Evolutionary conservation across 1,140 invertebrate genomes (phyloP), one percentile per base, ranked within the genome.

Genomic region (Probaryconus sp.): DNA sequence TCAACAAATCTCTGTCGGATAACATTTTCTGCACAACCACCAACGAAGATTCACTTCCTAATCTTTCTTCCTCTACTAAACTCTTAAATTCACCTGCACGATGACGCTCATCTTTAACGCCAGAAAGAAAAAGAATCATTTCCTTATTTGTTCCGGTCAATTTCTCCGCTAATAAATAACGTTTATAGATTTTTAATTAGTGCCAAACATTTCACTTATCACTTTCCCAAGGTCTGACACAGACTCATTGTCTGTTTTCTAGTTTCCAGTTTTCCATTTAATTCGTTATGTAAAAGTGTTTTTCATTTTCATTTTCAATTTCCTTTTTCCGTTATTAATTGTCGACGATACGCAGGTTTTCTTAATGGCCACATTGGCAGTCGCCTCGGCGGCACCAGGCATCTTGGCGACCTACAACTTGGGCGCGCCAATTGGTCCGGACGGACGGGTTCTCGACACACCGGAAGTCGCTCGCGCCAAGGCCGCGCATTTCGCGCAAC

Each of bases 401-500:
- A 77, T 76, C 24, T 33, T 58, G 24, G 20, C 48, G 4, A 14
- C 67, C 4, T 77, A 77, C 43, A 7, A 43, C n/a, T 10, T 67
- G n/a, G 64, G 58, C 30, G 67, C 69, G 30, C 74, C 74, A 2
- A 71, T 71, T 26, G 73, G 73, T 5, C 30, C 28, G 5, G 56
- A 68, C 28, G 68, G 73, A 56, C 47, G 67, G 17, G 74, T 88
- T 20, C 75, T 89, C 11, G 90, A 92, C 79, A 91, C 90, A 10
- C 90, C 89, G 30, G 90, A 91, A 71, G 90, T 91, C 3, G 88
- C 90, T 45, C 87, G 85, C 13, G 90, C 90, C 13, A 90, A 89
- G 78, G 90, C 90, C 6, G 88, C 87, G 1, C 90, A 89, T 55
- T 80, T 88, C 17, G 81, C 86, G 13, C 83, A 82, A 16, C 73